phyloP scores from a whole-genome alignment of 2,113 vertebrate species.

The Zootoca vivipara region DNA sequence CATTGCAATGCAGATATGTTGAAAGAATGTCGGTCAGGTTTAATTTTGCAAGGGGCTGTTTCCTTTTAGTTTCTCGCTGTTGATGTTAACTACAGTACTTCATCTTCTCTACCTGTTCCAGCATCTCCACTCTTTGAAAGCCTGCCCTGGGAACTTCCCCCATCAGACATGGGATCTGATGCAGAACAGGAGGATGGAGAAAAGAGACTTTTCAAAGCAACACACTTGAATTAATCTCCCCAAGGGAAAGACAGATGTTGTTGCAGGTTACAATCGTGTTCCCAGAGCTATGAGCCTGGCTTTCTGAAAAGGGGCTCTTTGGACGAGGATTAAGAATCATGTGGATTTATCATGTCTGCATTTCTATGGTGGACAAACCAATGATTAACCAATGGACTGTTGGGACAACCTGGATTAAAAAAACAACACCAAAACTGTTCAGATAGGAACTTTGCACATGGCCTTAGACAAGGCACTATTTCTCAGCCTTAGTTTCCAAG shows the following conservation, averaged over 20 bases:
- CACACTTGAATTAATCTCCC: not conserved
- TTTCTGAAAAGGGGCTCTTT: not conserved
- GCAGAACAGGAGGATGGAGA: conserved; percentile 31
- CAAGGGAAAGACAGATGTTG: not conserved
- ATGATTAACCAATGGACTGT: not conserved
- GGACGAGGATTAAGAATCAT: not conserved
- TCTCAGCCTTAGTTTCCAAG: not conserved
- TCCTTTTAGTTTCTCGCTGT: not conserved
- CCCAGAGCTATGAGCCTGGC: no score
- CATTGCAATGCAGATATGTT: not conserved
- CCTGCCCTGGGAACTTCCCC: conserved; percentile 66
- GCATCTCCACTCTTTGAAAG: conserved; percentile 72
- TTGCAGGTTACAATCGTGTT: not conserved
- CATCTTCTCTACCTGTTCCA: conserved; percentile 41
- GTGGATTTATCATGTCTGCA: not conserved
- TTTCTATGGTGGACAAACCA: not conserved
- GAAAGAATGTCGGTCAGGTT: not conserved
- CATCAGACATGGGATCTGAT: conserved; percentile 47
- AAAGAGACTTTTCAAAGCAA: not conserved
- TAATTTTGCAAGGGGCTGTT: not conserved
- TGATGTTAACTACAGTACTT: not conserved
- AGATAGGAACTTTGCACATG: not conserved
- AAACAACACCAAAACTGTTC: not conserved
- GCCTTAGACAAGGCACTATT: not conserved
- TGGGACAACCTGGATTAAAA: not conserved